Base-by-base conservation (phyloP, 2,888 invertebrate genomes). In the Callyntrura sp. region DNA sequence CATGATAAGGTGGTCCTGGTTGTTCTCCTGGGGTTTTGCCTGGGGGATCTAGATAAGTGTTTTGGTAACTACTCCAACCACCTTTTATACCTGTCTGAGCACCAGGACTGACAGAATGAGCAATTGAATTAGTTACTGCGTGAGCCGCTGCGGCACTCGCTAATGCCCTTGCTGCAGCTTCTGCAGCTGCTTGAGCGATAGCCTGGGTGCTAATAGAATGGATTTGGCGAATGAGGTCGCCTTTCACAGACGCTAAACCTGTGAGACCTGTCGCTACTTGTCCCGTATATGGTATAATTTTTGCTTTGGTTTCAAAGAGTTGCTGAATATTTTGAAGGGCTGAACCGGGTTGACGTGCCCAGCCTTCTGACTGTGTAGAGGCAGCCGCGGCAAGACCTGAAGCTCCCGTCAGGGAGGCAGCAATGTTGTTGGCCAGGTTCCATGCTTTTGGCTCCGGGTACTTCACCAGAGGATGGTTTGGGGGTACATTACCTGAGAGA, bases 401-500 rank as follows among this genome's bases (percentile, higher is more conserved):
- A 20, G 76, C 28, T 65, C 25, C 92, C 0, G 93, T 93, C 20
- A 93, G 83, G 12, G 93, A 84, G 2, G 93, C 92, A 12, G 93
- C 88, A n/a, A 93, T 92, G 48, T 92, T 92, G 62, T 62, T 88
- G 11, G 91, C 92, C 0, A 92, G 79, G 48, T 91, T 91, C 73
- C 91, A 90, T 28, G 90, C 48, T 81, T 93, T 93, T 35, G 92
- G 91, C 48, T 93, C 93, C 0, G 92, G 91, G 23, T 92, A 92
- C 73, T 93, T 92, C 6, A 93, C 93, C 11, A 93, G 86, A 0
- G 93, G 93, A 88, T 93, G 93, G 62, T 93, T 93, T 82, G 93
- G 92, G 3, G 93, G 93, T 0, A 93, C 93, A 78, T 93, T 93
- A 9, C 93, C 91, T 91, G 45, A 11, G 43, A 78, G 12, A 25